phyloP scores from a whole-genome alignment of 2,797 vertebrate species.

The Siniperca scherzeri region DNA sequence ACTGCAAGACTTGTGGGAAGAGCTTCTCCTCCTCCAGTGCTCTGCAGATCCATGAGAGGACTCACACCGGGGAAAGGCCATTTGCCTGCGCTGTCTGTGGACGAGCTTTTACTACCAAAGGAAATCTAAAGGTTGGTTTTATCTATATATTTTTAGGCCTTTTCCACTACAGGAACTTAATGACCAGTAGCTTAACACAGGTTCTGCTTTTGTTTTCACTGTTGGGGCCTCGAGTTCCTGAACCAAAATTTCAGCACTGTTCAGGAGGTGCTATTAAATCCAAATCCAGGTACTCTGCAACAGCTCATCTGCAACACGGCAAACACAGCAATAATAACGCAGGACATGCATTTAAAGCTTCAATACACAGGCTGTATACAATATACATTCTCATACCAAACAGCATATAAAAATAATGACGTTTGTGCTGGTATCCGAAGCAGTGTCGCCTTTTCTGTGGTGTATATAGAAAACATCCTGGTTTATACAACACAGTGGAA shows the following conservation, averaged over 20 bases:
- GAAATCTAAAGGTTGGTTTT: constrained; percentile 90
- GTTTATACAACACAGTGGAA: too few relatives aligned
- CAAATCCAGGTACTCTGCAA: too few relatives aligned
- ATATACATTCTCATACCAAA: too few relatives aligned
- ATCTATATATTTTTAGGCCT: neutral
- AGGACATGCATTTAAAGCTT: too few relatives aligned
- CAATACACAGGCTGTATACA: too few relatives aligned
- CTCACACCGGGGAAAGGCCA: constrained; percentile 92
- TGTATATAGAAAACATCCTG: too few relatives aligned
- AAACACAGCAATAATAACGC: too few relatives aligned
- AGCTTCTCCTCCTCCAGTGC: constrained; percentile 92
- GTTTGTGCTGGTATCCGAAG: neutral
- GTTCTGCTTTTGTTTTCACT: neutral
- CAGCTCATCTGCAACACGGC: too few relatives aligned
- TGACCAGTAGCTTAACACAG: neutral
- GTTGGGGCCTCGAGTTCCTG: too few relatives aligned
- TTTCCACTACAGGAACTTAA: neutral
- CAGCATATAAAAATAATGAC: neutral
- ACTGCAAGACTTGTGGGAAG: constrained; percentile 90
- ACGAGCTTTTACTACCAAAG: constrained; percentile 93
- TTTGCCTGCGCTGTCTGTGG: constrained; percentile 92
- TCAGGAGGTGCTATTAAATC: too few relatives aligned
- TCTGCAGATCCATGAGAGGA: constrained; percentile 92
- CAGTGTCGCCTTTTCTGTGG: neutral
- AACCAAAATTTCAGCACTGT: too few relatives aligned